Conservation (phyloP, 1,140 invertebrate species). For the Myzus persicae region DNA sequence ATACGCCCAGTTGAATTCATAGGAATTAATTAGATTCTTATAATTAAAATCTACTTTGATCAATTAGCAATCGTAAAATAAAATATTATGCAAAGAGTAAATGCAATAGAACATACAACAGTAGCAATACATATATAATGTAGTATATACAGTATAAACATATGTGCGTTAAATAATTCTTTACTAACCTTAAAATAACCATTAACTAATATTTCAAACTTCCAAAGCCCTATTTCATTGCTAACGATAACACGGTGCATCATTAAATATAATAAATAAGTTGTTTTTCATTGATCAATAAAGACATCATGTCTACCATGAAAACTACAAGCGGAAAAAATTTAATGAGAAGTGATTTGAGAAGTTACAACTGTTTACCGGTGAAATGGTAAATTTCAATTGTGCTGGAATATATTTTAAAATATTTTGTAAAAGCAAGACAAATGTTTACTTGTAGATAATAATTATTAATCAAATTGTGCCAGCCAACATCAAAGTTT, state of each 20-base stretch:
- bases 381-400: background rate
- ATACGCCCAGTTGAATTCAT: too few species aligned
- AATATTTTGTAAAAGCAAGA: background rate
- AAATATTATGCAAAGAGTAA: background rate
- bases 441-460: background rate
- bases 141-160: background rate
- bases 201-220: background rate
- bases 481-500: constrained; percentile 33
- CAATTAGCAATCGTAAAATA: background rate
- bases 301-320: background rate
- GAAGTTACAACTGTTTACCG: background rate
- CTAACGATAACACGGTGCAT: background rate
- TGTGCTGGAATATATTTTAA: background rate
- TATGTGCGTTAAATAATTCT: background rate
- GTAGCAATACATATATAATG: background rate
- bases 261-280: background rate
- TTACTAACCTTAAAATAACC: background rate
- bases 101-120: background rate
- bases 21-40: background rate
- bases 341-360: background rate
- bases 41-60: background rate
- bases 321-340: background rate
- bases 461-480: constrained; percentile 44
- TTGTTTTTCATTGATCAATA: background rate
- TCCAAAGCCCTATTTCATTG: background rate